Conservation (phyloP, 2,888 invertebrate species). For the Leptopilina syphax region DNA sequence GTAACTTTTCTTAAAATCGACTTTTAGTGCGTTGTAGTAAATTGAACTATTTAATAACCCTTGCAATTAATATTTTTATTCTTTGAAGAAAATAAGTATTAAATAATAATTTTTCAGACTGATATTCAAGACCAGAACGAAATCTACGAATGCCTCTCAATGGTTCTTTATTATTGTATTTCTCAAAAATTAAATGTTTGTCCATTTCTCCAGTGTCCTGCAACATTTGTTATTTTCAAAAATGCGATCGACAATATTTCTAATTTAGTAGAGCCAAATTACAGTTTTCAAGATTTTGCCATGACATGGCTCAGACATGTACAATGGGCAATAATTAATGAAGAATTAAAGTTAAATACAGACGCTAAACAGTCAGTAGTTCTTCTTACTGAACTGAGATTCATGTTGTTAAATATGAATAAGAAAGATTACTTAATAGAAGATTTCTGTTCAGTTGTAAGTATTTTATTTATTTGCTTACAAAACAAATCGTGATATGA, state of each 20-base stretch:
- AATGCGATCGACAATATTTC: neutral
- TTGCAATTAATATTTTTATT: too few relatives aligned
- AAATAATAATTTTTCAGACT: neutral
- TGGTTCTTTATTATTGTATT: neutral
- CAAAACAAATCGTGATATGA: neutral
- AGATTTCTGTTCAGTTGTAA: constrained; percentile 12
- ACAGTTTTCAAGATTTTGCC: neutral
- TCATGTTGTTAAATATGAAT: neutral
- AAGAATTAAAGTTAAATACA: neutral
- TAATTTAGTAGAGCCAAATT: neutral
- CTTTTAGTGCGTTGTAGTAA: too few relatives aligned
- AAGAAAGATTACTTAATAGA: neutral
- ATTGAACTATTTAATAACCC: too few relatives aligned
- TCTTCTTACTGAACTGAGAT: neutral
- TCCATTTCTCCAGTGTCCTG: neutral
- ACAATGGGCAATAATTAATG: neutral
- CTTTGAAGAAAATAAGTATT: too few relatives aligned
- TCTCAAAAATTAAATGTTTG: neutral
- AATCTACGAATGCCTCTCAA: neutral
- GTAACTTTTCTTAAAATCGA: too few relatives aligned
- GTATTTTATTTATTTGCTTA: neutral
- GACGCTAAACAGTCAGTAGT: neutral
- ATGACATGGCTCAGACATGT: neutral
- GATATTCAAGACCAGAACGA: neutral
- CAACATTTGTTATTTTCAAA: neutral